phyloP scores from a whole-genome alignment of 2,888 invertebrate species.

The Rhorus exstirpatorius region DNA sequence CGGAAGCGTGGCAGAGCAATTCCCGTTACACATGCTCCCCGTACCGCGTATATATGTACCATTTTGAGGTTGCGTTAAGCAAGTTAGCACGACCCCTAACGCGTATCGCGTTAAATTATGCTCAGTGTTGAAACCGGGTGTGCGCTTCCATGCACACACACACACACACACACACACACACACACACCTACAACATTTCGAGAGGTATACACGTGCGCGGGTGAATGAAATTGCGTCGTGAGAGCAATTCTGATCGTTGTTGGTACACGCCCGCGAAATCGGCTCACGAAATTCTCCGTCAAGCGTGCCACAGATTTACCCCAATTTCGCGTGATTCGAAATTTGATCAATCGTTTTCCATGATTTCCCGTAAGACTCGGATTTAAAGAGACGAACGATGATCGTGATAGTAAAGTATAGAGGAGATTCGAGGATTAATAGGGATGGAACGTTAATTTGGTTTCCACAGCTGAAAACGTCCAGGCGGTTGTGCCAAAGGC shows the following conservation, averaged over 20 bases:
- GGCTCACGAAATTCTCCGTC: conserved; percentile 56
- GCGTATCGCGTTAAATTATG: conserved; percentile 86
- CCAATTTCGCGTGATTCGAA: not conserved
- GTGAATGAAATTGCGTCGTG: conserved; percentile 61
- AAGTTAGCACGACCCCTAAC: conserved; percentile 85
- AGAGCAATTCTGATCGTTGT: conserved; percentile 67
- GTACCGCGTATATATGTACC: conserved; percentile 70
- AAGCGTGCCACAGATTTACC: conserved; percentile 37
- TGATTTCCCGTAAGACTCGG: not conserved
- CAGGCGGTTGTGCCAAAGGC: conserved; percentile 54
- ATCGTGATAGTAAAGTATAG: not conserved
- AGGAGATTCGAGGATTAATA: not conserved
- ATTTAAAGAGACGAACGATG: not conserved
- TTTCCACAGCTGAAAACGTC: conserved; percentile 37
- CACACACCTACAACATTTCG: not conserved
- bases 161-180: conserved; percentile 1
- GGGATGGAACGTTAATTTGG: conserved; percentile 55
- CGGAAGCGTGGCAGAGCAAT: conserved; percentile 54
- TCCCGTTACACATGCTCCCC: conserved; percentile 68
- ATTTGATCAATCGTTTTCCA: conserved; percentile 21
- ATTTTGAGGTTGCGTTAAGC: conserved; percentile 86
- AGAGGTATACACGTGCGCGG: not conserved
- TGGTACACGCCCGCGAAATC: conserved; percentile 64
- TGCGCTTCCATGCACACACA: conserved; percentile 70
- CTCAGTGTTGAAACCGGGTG: conserved; percentile 80